These are phyloP conservation scores for Phenganax subtilis DNA, from an alignment of 92 coral and sea anemone species.

Conservation along the genomic window DNA sequence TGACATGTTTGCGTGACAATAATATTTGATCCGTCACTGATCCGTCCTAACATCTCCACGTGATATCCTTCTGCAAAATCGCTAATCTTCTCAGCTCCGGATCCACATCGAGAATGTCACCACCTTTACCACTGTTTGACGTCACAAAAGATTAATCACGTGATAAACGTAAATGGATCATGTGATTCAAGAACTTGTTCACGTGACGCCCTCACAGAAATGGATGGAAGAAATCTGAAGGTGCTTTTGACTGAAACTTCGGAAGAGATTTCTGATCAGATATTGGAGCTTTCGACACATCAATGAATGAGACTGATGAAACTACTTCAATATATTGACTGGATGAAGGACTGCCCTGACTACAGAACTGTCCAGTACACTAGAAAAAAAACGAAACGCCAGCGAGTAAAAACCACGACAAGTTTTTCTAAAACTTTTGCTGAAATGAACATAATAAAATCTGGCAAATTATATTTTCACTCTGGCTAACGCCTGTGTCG, in stretches of 20 bases:
- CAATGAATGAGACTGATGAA: slow-evolving; percentile 78
- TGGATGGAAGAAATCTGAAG: slow-evolving; percentile 76
- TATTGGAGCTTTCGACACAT: slow-evolving; percentile 68
- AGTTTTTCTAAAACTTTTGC: too few species aligned
- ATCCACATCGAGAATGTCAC: too few species aligned
- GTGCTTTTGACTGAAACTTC: slow-evolving; percentile 83
- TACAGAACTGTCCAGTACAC: slow-evolving; percentile 78
- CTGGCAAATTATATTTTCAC: too few species aligned
- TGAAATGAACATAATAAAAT: too few species aligned
- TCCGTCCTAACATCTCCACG: too few species aligned
- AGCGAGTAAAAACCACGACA: neutral
- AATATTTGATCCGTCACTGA: too few species aligned
- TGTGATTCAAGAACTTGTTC: neutral
- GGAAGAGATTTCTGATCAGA: slow-evolving; percentile 70
- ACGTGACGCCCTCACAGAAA: slow-evolving; percentile 44
- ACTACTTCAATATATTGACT: slow-evolving; percentile 67
- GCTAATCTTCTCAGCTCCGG: too few species aligned
- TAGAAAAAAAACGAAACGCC: slow-evolving; percentile 32
- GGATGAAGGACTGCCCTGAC: slow-evolving; percentile 52
- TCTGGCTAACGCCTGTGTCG: too few species aligned
- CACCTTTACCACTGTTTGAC: too few species aligned
- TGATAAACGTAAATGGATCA: neutral
- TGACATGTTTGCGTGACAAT: too few species aligned
- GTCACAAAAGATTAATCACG: neutral
- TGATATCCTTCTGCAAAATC: too few species aligned